Evolutionary conservation across 92 coral and sea anemone species (phyloP).

Genomic region (Epizoanthus rinbou): DNA sequence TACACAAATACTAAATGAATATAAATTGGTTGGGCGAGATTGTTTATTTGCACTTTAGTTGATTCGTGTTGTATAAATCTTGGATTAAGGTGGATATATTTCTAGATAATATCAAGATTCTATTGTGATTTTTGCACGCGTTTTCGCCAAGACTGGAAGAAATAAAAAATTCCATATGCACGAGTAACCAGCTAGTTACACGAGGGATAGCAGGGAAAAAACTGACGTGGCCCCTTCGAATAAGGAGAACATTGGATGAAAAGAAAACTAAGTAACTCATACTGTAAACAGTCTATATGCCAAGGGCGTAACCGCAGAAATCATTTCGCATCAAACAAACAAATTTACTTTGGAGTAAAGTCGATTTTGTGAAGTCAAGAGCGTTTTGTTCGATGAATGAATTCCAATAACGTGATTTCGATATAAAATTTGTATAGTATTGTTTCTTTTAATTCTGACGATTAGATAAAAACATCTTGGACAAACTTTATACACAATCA

Average conservation of each 20-base stretch:
- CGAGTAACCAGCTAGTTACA: slow-evolving; percentile 24
- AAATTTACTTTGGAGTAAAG: neutral
- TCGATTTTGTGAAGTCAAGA: neutral
- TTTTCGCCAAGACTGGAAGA: neutral
- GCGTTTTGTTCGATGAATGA: slow-evolving; percentile 2
- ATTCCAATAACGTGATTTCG: slow-evolving; percentile 11
- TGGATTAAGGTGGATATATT: neutral
- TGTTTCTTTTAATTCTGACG: slow-evolving; percentile 12
- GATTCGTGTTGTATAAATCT: neutral
- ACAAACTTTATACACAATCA: slow-evolving; percentile 30
- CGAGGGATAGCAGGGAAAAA: neutral
- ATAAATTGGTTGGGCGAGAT: neutral
- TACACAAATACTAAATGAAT: slow-evolving; percentile 24
- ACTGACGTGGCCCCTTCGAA: slow-evolving; percentile 36
- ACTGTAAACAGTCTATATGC: neutral
- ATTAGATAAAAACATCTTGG: slow-evolving; percentile 37
- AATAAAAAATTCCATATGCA: slow-evolving; percentile 40
- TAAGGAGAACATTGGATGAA: neutral
- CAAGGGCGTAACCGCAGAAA: slow-evolving; percentile 2
- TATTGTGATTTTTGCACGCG: neutral
- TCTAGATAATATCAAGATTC: neutral
- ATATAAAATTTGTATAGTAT: slow-evolving; percentile 23
- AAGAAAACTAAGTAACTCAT: neutral
- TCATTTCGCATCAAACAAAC: neutral
- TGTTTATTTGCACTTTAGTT: slow-evolving; percentile 24